These are phyloP conservation scores for Trachythela sp. DNA, from an alignment of 64 coral and sea anemone genomes.

Conservation along the genomic window DNA sequence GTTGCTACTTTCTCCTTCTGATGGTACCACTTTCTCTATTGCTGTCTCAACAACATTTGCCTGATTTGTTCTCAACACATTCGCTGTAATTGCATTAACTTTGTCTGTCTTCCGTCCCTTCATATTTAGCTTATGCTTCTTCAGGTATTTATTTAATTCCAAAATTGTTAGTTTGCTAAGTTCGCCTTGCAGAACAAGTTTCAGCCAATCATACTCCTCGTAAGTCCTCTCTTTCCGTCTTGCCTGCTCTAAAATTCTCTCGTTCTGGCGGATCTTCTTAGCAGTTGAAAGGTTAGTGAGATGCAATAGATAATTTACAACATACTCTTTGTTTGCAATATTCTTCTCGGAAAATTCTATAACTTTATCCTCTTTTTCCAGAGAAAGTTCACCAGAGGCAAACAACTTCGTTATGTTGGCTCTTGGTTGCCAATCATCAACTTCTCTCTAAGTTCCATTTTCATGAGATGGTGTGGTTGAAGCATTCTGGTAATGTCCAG, in stretches of 20 bases:
- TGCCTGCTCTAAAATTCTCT: constrained; percentile 12
- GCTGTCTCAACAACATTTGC: constrained; percentile 15
- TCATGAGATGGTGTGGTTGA: constrained; percentile 25
- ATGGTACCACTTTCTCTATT: constrained; percentile 15
- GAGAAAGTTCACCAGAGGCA: constrained; percentile 13
- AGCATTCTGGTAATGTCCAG: constrained; percentile 21
- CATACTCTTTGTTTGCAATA: constrained; percentile 30
- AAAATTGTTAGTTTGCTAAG: constrained; percentile 37
- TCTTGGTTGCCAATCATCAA: constrained; percentile 48
- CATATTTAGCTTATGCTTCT: constrained; percentile 29
- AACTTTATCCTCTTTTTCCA: constrained; percentile 36
- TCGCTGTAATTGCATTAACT: constrained; percentile 18
- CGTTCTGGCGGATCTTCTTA: constrained; percentile 32
- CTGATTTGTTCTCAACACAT: constrained; percentile 43
- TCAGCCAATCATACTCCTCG: constrained; percentile 30
- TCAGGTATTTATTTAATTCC: constrained; percentile 33
- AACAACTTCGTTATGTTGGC: constrained; percentile 48
- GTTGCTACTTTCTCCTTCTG: neutral
- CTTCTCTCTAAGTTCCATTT: constrained; percentile 25
- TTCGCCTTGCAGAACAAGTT: constrained; percentile 37
- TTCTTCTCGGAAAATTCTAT: constrained; percentile 33
- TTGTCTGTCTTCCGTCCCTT: constrained; percentile 31
- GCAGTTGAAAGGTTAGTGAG: constrained; percentile 26
- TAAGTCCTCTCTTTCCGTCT: constrained; percentile 4
- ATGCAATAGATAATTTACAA: constrained; percentile 38